These are phyloP conservation scores for Anhinga anhinga DNA, from an alignment of 2,113 vertebrate genomes.

Conservation along the genomic window DNA sequence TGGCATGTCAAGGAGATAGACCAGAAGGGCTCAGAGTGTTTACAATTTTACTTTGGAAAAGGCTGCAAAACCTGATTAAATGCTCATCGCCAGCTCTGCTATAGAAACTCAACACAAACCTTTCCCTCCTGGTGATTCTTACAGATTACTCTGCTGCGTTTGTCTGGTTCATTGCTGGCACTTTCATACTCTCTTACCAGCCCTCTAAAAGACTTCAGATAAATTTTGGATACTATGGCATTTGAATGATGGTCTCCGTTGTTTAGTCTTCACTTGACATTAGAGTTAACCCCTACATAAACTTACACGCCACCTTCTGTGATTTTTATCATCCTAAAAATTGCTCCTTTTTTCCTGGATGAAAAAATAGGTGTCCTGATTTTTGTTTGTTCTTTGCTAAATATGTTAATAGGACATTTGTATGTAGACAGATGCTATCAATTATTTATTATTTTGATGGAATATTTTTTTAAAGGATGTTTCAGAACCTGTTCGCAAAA, in stretches of 20 bases:
- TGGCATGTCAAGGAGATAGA: not conserved
- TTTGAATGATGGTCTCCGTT: not conserved
- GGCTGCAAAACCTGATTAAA: not conserved
- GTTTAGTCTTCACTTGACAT: not conserved
- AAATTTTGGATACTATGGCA: accelerated
- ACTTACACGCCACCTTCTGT: not conserved
- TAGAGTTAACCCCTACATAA: not conserved
- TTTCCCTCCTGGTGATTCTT: not conserved
- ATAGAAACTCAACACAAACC: not conserved
- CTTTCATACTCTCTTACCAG: not conserved
- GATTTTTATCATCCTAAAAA: not conserved
- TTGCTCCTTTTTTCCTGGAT: not conserved
- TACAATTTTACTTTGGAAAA: not conserved
- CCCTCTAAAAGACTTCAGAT: not conserved
- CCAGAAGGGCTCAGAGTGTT: not conserved
- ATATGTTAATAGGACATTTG: not conserved
- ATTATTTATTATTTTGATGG: not conserved
- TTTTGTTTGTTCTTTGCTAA: not conserved
- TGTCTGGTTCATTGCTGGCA: not conserved
- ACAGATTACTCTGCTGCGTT: not conserved
- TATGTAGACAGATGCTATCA: not conserved
- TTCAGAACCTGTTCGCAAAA: not conserved
- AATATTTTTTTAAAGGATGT: not conserved
- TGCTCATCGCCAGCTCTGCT: not conserved
- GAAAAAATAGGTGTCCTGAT: not conserved